Conservation (phyloP, 2,113 vertebrate genomes). For the Nyctereutes procyonoides region DNA sequence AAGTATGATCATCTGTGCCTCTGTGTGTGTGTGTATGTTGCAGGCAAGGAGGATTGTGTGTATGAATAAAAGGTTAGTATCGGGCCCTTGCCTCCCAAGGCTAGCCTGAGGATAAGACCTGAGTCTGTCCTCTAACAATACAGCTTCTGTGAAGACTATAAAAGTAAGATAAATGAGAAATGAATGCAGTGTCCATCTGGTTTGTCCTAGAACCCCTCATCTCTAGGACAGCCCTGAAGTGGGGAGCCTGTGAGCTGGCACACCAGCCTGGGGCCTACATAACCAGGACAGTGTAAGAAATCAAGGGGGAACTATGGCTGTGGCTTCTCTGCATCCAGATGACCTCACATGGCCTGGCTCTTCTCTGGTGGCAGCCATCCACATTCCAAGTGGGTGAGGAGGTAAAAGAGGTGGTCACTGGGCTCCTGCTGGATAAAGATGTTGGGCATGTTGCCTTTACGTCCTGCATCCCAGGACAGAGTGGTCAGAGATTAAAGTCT, state of each 20-base stretch:
- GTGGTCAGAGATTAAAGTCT: neutral
- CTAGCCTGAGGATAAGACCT: neutral
- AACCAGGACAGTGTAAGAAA: neutral
- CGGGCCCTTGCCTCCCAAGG: neutral
- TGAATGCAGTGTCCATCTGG: neutral
- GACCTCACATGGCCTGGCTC: neutral
- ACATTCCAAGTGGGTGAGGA: neutral
- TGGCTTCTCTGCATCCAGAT: neutral
- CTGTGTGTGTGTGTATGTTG: neutral
- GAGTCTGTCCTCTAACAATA: neutral
- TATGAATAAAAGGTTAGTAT: neutral
- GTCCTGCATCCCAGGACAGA: neutral
- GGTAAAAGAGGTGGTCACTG: neutral
- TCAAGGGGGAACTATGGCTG: neutral
- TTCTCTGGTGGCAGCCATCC: neutral
- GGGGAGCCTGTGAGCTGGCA: neutral
- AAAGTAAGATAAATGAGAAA: neutral
- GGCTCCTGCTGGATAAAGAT: neutral
- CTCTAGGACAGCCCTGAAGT: neutral
- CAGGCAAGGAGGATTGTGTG: neutral
- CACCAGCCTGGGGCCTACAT: neutral
- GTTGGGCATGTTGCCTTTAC: neutral
- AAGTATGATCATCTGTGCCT: neutral
- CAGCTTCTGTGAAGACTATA: too few relatives aligned
- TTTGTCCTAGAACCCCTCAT: neutral